phyloP scores from a whole-genome alignment of 1,140 invertebrate species.

The Calephelis nemesis region DNA sequence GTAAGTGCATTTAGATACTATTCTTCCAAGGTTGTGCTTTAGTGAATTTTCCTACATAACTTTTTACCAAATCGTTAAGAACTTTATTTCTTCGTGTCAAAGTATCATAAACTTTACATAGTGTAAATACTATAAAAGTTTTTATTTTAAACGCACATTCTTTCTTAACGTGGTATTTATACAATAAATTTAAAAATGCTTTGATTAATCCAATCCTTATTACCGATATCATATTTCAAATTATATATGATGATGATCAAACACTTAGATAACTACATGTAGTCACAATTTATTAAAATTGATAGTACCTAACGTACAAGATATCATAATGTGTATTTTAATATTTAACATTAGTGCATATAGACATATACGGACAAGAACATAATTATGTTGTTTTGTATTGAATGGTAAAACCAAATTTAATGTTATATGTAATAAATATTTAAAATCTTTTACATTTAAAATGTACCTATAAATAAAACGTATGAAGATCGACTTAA shows the following conservation, averaged over 20 bases:
- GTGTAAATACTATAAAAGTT: constrained; percentile 48
- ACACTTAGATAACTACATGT: neutral
- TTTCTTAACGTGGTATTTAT: too few species aligned
- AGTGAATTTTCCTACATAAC: constrained; percentile 69
- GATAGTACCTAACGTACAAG: neutral
- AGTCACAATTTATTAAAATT: neutral
- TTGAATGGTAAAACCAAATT: constrained; percentile 14
- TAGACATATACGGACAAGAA: constrained; percentile 1
- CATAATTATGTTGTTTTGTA: constrained; percentile 16
- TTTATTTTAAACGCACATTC: constrained; percentile 65
- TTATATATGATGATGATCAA: neutral
- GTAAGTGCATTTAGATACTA: constrained; percentile 75
- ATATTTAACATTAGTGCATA: neutral
- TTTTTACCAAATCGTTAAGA: constrained; percentile 51
- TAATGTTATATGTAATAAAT: neutral
- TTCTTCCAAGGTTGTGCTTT: constrained; percentile 78
- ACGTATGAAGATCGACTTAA: neutral
- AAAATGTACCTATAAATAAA: constrained; percentile 1
- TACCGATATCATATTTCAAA: neutral
- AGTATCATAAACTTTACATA: constrained; percentile 46
- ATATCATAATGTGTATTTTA: constrained; percentile 6
- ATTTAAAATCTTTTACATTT: constrained; percentile 8
- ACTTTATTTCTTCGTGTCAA: constrained; percentile 46
- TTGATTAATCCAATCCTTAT: constrained; percentile 19
- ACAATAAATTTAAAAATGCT: constrained; percentile 19